Evolutionary conservation across 2,113 vertebrate genomes (phyloP).

Genomic region (Heterotilapia buettikoferi): DNA sequence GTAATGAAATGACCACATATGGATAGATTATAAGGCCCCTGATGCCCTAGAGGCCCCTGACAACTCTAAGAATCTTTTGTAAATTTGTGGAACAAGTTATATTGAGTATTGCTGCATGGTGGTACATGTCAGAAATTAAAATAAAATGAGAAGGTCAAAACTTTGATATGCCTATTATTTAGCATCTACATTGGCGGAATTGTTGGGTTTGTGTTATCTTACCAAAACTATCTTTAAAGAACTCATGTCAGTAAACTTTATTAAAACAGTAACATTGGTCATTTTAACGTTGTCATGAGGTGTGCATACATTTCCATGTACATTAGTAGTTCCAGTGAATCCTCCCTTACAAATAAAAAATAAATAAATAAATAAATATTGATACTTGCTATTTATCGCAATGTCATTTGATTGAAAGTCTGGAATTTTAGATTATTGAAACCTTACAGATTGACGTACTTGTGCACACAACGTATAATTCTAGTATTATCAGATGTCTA

Average conservation of each 20-base stretch:
- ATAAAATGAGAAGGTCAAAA: not conserved
- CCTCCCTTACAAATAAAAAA: not conserved
- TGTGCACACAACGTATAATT: not conserved
- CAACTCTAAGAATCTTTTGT: not conserved
- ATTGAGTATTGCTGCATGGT: not conserved
- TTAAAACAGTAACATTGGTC: not conserved
- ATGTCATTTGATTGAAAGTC: not conserved
- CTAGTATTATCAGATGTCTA: not conserved
- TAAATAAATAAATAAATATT: not conserved
- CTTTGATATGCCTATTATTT: not conserved
- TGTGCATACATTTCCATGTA: not conserved
- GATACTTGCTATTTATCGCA: not conserved
- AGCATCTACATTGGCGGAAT: not conserved
- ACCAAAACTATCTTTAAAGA: not conserved
- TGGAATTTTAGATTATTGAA: not conserved
- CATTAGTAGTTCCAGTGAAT: not conserved
- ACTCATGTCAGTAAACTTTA: not conserved
- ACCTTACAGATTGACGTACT: not conserved
- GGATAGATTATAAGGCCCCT: not conserved
- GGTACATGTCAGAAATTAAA: not conserved
- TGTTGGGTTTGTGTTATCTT: not conserved
- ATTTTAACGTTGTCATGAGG: not conserved
- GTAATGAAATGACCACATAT: not conserved
- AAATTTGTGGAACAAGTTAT: not conserved
- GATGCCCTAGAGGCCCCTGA: not conserved